Evolutionary conservation across 2,797 vertebrate genomes (phyloP).

Genomic region (Micrastur ruficollis): DNA sequence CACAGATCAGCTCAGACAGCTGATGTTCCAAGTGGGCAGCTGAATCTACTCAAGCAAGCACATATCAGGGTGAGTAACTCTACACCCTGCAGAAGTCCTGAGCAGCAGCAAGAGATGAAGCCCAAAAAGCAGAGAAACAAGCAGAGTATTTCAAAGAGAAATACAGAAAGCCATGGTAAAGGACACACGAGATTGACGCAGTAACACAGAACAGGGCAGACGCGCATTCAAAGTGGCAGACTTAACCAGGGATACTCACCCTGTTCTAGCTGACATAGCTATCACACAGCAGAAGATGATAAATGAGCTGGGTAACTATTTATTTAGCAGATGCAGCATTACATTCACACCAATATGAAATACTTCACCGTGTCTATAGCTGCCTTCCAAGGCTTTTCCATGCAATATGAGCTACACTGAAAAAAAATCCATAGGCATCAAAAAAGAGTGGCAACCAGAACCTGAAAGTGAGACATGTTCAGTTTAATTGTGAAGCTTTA

Average conservation of each 20-base stretch:
- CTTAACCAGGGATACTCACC: neutral
- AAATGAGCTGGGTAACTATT: neutral
- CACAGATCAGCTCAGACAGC: neutral
- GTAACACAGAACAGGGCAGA: neutral
- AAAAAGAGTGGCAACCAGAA: neutral
- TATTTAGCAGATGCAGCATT: neutral
- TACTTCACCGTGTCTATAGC: neutral
- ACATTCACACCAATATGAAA: neutral
- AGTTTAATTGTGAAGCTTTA: neutral
- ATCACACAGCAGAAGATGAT: neutral
- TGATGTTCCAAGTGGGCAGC: neutral
- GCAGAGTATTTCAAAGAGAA: neutral
- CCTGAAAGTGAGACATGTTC: neutral
- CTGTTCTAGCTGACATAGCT: neutral
- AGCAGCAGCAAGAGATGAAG: neutral
- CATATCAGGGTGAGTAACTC: neutral
- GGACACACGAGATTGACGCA: accelerated
- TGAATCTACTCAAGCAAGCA: neutral
- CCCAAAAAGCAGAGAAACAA: neutral
- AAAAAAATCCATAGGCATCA: neutral
- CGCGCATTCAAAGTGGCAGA: neutral
- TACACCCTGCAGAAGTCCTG: neutral
- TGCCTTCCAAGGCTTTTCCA: neutral
- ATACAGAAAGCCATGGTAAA: neutral
- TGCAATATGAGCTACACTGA: neutral